These are phyloP conservation scores for Trachelus troglodyta DNA, from an alignment of 2,888 invertebrate genomes.

Conservation along the genomic window DNA sequence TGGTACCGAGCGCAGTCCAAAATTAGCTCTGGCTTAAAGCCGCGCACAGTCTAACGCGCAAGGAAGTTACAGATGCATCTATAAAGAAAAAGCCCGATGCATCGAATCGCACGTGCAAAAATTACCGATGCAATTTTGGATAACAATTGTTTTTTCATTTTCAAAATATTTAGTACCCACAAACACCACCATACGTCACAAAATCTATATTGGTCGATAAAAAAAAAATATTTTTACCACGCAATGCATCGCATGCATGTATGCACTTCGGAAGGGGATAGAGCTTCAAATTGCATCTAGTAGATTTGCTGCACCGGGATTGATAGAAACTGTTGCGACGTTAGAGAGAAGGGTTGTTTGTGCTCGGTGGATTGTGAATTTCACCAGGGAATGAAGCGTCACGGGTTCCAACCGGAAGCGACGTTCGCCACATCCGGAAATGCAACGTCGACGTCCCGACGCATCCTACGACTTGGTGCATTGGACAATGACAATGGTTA, in stretches of 20 bases:
- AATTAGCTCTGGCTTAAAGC: not conserved
- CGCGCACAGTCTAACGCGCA: not conserved
- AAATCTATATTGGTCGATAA: not conserved
- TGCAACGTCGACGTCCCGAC: too few species aligned
- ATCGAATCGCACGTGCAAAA: not conserved
- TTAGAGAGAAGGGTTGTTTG: too few species aligned
- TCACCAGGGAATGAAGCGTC: too few species aligned
- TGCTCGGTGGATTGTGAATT: too few species aligned
- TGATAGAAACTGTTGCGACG: too few species aligned
- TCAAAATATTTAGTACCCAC: not conserved
- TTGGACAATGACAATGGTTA: too few species aligned
- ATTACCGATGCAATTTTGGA: not conserved
- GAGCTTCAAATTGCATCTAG: not conserved
- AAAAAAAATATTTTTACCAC: not conserved
- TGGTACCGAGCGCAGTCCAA: not conserved
- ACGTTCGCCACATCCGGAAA: too few species aligned
- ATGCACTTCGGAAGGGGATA: too few species aligned
- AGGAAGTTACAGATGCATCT: not conserved
- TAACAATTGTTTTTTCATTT: too few species aligned
- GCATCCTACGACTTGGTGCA: too few species aligned
- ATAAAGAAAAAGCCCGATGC: not conserved
- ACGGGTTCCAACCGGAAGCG: too few species aligned
- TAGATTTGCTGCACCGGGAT: too few species aligned
- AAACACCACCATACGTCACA: not conserved
- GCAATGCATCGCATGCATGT: not conserved